A percentile compares a stretch with the other conserved stretches of the same genome.
Evolutionary conservation across 37 sponge, comb jelly and placozoan species (phyloP).

Genomic region (Ephydatia muelleri): DNA sequence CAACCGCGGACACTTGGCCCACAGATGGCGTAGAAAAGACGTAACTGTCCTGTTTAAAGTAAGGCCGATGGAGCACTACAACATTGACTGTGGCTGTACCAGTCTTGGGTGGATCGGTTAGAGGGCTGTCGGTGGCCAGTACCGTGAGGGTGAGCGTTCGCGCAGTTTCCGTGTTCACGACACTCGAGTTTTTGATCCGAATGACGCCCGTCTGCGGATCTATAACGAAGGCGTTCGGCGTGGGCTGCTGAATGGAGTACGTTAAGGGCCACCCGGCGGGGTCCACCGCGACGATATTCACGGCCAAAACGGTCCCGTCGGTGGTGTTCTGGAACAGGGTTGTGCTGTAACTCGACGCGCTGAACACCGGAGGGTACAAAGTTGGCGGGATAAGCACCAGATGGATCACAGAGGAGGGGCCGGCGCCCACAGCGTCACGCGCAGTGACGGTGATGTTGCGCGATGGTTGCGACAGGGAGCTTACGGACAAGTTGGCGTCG

Average conservation of each 20-base stretch:
- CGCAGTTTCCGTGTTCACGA: constrained; percentile 33
- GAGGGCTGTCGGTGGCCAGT: constrained; percentile 38
- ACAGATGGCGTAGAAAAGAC: constrained; percentile 29
- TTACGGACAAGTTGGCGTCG: constrained; percentile 19
- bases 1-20: constrained; percentile 28
- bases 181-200: constrained; percentile 7
- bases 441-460: constrained; percentile 53
- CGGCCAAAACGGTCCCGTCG: constrained; percentile 12
- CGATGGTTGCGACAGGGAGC: constrained; percentile 10
- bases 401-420: constrained; percentile 8
- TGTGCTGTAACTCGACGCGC: not conserved
- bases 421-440: not conserved
- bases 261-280: constrained; percentile 36
- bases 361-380: constrained; percentile 19
- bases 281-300: constrained; percentile 46
- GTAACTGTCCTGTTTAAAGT: constrained; percentile 34
- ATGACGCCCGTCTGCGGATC: constrained; percentile 29
- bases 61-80: constrained; percentile 42
- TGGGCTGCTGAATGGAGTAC: not conserved
- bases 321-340: constrained; percentile 18
- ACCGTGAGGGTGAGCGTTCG: constrained; percentile 20
- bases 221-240: constrained; percentile 37
- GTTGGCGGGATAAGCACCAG: constrained; percentile 20
- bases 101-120: not conserved
- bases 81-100: constrained; percentile 39